Evolutionary conservation across 2,888 invertebrate species (phyloP), one percentile per base, ranked within the genome.

Genomic region (Gerosis bhagava): DNA sequence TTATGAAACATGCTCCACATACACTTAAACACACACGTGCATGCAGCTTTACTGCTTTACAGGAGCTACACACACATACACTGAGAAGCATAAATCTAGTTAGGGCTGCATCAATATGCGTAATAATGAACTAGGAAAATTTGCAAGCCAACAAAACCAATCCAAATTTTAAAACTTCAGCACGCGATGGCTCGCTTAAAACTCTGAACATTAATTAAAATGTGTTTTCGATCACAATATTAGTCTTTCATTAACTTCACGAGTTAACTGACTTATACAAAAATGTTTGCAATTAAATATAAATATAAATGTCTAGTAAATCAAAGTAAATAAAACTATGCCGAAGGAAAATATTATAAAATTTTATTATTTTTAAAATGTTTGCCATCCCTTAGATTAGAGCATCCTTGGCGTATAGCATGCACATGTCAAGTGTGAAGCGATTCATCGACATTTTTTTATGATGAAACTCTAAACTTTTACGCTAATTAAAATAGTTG

Each of bases 401-500:
- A n/a, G n/a, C n/a, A n/a, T n/a, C n/a, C n/a, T n/a, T n/a, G n/a
- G n/a, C n/a, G n/a, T n/a, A n/a, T n/a, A 58, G 43, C 49, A 49
- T 51, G 51, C 52, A 50, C 70, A 69, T 73, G 73, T 66, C 61
- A 65, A 70, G 67, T 65, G 73, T 70, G 67, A 68, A 68, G 62
- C 57, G 65, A 70, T 70, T 71, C 74, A 73, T 71, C 73, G 77
- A 72, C 71, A 71, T 77, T 75, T 82, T 80, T 78, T 74, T 67
- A 66, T 62, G 52, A 56, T 63, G 67, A 69, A 72, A 70, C 76
- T 71, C 63, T 62, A 70, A 77, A 78, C 72, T 75, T 77, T 77
- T 70, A 83, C 82, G 78, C 81, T 78, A 87, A 86, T 87, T 87
- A 88, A 87, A 86, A 87, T 87, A 83, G 80, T 74, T 83, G 65